Conservation (phyloP, 1,140 invertebrate genomes). For the Aradophagus sp. region DNA sequence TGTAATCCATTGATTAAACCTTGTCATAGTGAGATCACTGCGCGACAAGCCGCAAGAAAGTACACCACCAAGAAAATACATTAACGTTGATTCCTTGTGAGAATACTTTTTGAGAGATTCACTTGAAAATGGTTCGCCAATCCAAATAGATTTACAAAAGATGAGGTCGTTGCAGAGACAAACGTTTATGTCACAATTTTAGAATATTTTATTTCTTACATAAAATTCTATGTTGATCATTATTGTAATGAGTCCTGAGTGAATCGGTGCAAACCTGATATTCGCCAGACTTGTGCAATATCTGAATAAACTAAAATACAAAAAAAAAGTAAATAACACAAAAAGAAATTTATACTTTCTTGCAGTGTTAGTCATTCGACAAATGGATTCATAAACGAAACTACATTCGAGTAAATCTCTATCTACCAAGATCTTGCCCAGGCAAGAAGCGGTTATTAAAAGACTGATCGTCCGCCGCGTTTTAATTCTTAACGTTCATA, state of each 20-base stretch:
- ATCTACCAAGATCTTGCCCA: slow-evolving; percentile 42
- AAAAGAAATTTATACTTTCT: slow-evolving; percentile 38
- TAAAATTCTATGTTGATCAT: slow-evolving; percentile 26
- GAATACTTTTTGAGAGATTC: slow-evolving; percentile 46
- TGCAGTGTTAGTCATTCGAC: slow-evolving; percentile 38
- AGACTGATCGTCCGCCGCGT: slow-evolving; percentile 54
- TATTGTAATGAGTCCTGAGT: not conserved
- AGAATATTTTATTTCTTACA: slow-evolving; percentile 17
- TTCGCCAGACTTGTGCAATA: not conserved
- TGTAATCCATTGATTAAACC: too few species aligned
- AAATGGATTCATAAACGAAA: slow-evolving; percentile 33
- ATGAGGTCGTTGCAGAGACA: slow-evolving; percentile 3
- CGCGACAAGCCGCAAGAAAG: too few species aligned
- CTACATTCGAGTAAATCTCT: slow-evolving; percentile 52
- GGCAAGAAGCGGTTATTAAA: slow-evolving; percentile 52
- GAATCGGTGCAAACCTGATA: not conserved
- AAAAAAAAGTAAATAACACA: too few species aligned
- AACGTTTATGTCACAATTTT: slow-evolving; percentile 12
- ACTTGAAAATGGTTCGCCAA: slow-evolving; percentile 39
- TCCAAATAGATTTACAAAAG: slow-evolving; percentile 4
- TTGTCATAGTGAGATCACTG: too few species aligned
- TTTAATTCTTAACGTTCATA: slow-evolving; percentile 46
- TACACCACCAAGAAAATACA: too few species aligned
- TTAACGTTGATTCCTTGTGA: slow-evolving; percentile 40
- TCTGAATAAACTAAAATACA: too few species aligned